Evolutionary conservation across 35 echinoderm and acorn worm species (phyloP).

Genomic region (Holothuria glaberrima): DNA sequence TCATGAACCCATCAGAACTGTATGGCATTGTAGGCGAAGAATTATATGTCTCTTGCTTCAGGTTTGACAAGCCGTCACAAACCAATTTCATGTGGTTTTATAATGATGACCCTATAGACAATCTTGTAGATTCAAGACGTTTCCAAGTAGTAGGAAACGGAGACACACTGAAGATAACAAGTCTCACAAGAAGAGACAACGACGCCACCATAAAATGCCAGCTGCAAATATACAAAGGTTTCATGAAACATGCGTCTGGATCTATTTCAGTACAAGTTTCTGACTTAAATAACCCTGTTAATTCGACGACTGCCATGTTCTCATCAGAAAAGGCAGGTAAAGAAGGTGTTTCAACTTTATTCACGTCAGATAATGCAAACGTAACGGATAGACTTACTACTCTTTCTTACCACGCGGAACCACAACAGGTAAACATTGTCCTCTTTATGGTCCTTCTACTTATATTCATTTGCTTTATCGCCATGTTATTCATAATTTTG

Average conservation of each 20-base stretch:
- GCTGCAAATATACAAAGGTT: conserved; percentile 22
- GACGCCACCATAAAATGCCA: conserved; percentile 8
- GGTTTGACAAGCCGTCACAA: not conserved
- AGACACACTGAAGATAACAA: not conserved
- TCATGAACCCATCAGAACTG: not conserved
- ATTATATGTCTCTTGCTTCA: not conserved
- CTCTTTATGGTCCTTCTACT: not conserved
- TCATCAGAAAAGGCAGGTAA: no score
- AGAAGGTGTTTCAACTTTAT: no score
- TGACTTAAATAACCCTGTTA: not conserved
- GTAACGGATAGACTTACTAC: not conserved
- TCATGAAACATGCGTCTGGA: conserved; percentile 1
- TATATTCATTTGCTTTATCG: not conserved
- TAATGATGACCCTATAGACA: not conserved
- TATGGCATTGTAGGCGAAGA: not conserved
- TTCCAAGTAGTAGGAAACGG: not conserved
- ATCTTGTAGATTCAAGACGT: not conserved
- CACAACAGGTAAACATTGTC: not conserved
- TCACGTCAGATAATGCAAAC: not conserved
- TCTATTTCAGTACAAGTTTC: not conserved
- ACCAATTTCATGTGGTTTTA: conserved; percentile 8
- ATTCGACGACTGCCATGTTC: not conserved
- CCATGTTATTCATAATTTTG: not conserved
- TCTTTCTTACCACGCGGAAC: not conserved
- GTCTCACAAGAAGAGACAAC: not conserved